Evolutionary conservation across 2,113 vertebrate genomes (phyloP), one percentile per base, ranked within the genome.

Genomic region (Ovibos moschatus): DNA sequence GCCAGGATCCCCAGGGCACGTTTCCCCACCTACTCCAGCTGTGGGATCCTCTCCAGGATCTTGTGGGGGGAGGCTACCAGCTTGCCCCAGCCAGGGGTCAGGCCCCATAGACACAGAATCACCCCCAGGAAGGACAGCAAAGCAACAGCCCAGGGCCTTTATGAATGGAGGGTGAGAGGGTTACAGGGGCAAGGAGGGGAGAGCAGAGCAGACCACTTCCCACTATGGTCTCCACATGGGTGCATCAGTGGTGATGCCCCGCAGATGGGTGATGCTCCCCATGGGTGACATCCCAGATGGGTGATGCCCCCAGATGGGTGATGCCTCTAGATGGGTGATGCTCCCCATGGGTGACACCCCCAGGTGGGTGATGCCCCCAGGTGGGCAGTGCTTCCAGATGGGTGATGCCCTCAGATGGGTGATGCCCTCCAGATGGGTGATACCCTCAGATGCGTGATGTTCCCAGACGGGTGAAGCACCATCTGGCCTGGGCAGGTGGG

Each of bases 1-100:
- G 47, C 58, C 19, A 2, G 27, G n/a, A 43, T 6, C 13, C 33
- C n/a, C 4, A 2, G 30, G 27, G 15, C n/a, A 0, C 2, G 1
- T 27, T 47, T n/a, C 71, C 55, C 25, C 19, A n/a, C 10, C 2
- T n/a, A 11, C 60, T 19, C n/a, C 17, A 33, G 16, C 53, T 7
- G 9, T 5, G 25, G 33, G 8, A 16, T 53, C 51, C 64, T 86
- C 51, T 47, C 53, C 33, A 86, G 91, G 53, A 45, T 33, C 43
- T 16, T 2, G 23, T 9, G 33, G 81, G n/a, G 15, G n/a, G 28
- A 10, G 28, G 27, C 36, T 53, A n/a, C 21, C 28, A 23, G 15
- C 53, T 40, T 55, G 10, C 25, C 45, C 19, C 9, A 45, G 85
- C 28, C 74, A 36, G 50, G 15, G 28, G 14, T 8, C 45, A 27